Base-by-base conservation (phyloP, 2,888 invertebrate genomes). In the Folsomia manolachei region DNA sequence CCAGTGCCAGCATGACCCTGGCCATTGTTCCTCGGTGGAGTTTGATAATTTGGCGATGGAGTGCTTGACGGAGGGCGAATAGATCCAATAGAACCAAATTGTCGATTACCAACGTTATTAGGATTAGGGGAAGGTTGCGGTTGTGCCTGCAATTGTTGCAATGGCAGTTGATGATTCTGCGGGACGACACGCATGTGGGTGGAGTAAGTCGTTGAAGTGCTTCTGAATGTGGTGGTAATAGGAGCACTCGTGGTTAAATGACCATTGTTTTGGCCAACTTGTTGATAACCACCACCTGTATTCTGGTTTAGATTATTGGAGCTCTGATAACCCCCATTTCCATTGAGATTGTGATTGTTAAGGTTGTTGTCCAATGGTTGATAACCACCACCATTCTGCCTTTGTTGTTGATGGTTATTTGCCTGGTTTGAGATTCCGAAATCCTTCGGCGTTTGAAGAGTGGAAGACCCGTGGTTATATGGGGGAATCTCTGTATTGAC, bases 231-330 rank as follows among this genome's bases (percentile, higher is more conserved):
- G 1, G 74, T 63, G 18, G 73, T 69, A 60, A 69, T 27, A 4
- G 71, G 73, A 0, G 66, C 66, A 51, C 67, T 73, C 56, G 71
- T 73, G 1, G 73, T 73, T 1, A 71, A n/a, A n/a, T n/a, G n/a
- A n/a, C n/a, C n/a, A n/a, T n/a, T n/a, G 68, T 14, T 14, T 27
- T 25, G 26, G 19, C 27, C 2, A 18, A 62, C 4, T 62, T 2
- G 62, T 19, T n/a, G n/a, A n/a, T n/a, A n/a, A n/a, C n/a, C n/a
- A n/a, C n/a, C n/a, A n/a, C n/a, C n/a, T n/a, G n/a, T n/a, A n/a
- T n/a, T n/a, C n/a, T n/a, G 51, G 51, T 51, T 51, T 11, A 11
- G 9, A 18, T 51, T 51, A 71, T 71, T 1, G 72, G 19, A 18
- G 73, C 63, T 23, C 72, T 61, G 23, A 69, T 65, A 51, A 27